These are phyloP conservation scores for Ctenoplectra terminalis DNA, from an alignment of 1,140 invertebrate genomes.

Conservation along the genomic window DNA sequence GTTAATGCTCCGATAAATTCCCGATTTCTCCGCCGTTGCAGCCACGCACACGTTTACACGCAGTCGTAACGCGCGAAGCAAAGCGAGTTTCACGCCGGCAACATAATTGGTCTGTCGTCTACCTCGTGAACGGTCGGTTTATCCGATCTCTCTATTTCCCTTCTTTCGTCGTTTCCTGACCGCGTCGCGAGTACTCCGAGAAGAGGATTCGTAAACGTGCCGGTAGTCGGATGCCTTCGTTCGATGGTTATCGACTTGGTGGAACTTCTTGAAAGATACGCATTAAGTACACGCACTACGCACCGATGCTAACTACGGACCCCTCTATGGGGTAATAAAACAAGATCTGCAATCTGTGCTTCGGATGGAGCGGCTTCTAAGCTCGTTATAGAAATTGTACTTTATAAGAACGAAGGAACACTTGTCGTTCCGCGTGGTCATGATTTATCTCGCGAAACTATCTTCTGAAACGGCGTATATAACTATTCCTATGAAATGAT, in stretches of 20 bases:
- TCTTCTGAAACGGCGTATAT: background rate
- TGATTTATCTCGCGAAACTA: constrained; percentile 4
- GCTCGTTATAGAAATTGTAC: constrained; percentile 32
- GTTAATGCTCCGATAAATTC: constrained; percentile 19
- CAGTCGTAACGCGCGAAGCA: background rate
- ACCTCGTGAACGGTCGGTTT: constrained; percentile 8
- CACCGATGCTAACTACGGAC: constrained; percentile 3
- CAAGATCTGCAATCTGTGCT: constrained; percentile 22
- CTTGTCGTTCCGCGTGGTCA: constrained; percentile 1
- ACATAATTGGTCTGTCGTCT: constrained; percentile 58
- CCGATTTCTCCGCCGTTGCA: constrained; percentile 26
- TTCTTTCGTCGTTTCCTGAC: constrained; percentile 17
- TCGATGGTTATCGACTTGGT: constrained; percentile 22
- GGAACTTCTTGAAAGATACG: constrained; percentile 34
- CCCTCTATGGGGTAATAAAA: constrained; percentile 14
- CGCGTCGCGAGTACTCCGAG: background rate
- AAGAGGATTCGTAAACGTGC: constrained; percentile 19
- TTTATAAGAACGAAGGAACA: constrained; percentile 2
- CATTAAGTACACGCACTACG: constrained; percentile 37
- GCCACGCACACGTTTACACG: background rate
- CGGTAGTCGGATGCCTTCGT: constrained; percentile 13
- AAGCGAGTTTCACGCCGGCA: constrained; percentile 38
- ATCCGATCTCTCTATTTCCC: constrained; percentile 56
- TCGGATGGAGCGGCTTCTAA: background rate
- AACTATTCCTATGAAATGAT: too few species aligned